Evolutionary conservation across 2,888 invertebrate species (phyloP).

Genomic region (Trissolcus brochymenae): DNA sequence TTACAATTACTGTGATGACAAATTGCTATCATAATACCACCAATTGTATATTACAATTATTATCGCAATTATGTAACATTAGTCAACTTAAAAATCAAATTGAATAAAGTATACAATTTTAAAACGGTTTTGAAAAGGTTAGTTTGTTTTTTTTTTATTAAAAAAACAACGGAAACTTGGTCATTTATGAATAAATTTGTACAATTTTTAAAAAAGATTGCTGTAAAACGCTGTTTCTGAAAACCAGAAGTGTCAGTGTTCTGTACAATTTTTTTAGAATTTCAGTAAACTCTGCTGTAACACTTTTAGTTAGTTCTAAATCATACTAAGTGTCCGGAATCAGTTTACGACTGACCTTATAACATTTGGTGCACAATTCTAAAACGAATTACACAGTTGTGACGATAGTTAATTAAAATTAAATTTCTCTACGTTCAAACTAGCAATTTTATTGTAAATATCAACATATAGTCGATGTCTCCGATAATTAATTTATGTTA

Average conservation of each 20-base stretch:
- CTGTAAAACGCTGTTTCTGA: background rate
- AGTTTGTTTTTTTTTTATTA: no score
- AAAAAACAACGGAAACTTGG: background rate
- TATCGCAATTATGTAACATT: no score
- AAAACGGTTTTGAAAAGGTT: no score
- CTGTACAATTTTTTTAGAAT: conserved; percentile 26
- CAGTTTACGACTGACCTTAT: conserved; percentile 1
- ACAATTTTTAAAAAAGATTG: background rate
- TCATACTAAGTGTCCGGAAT: background rate
- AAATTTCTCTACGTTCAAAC: background rate
- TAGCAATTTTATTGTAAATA: no score
- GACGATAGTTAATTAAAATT: conserved; percentile 1
- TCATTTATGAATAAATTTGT: background rate
- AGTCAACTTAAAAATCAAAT: no score
- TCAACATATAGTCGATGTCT: background rate
- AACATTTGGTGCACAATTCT: conserved; percentile 15
- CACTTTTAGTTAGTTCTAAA: conserved; percentile 2
- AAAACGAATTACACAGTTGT: conserved; percentile 26
- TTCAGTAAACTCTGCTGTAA: conserved; percentile 15
- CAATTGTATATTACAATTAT: no score
- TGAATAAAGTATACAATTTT: no score
- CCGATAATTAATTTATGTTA: no score
- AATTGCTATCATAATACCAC: no score
- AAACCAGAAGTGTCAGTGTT: background rate
- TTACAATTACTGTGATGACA: no score